A percentile compares a stretch with the other conserved stretches of the same genome.
phyloP scores from a whole-genome alignment of 23 tunicate species.

The Clavelina lepadiformis region DNA sequence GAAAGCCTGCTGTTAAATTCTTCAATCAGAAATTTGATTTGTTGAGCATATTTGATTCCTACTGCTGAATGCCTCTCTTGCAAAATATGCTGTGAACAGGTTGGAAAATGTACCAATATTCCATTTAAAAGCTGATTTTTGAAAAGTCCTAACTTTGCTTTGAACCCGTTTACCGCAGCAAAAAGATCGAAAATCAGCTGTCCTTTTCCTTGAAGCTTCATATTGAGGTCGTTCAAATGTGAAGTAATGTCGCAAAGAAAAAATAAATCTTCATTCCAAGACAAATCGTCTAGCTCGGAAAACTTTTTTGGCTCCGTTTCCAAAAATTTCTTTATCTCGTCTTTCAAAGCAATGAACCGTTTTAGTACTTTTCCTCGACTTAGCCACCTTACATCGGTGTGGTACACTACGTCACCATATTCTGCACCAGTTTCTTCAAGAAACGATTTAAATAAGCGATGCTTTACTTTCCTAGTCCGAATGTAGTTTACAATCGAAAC shows the following conservation, averaged over 20 bases:
- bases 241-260: constrained; percentile 38
- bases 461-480: constrained; percentile 28
- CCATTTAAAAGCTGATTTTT: constrained; percentile 37
- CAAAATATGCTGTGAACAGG: too few species aligned
- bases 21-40: constrained; percentile 27
- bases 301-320: constrained; percentile 14
- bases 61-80: constrained; percentile 26
- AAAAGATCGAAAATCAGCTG: constrained; percentile 22
- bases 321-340: constrained; percentile 22
- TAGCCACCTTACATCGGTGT: constrained; percentile 35
- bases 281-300: constrained; percentile 26
- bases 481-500: constrained; percentile 36
- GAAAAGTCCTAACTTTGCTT: constrained; percentile 35
- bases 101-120: constrained; percentile 26
- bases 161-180: constrained; percentile 29
- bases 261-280: constrained; percentile 47
- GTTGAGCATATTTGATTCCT: constrained; percentile 32
- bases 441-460: constrained; percentile 31
- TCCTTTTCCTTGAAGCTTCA: constrained; percentile 36
- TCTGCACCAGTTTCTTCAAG: constrained; percentile 32
- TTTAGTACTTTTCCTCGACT: constrained; percentile 37
- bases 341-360: constrained; percentile 37
- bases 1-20: constrained; percentile 31
- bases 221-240: constrained; percentile 33
- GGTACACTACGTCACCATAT: constrained; percentile 36